These are phyloP conservation scores for Halocynthia aurantium DNA, from an alignment of 23 tunicate species.

Conservation along the genomic window DNA sequence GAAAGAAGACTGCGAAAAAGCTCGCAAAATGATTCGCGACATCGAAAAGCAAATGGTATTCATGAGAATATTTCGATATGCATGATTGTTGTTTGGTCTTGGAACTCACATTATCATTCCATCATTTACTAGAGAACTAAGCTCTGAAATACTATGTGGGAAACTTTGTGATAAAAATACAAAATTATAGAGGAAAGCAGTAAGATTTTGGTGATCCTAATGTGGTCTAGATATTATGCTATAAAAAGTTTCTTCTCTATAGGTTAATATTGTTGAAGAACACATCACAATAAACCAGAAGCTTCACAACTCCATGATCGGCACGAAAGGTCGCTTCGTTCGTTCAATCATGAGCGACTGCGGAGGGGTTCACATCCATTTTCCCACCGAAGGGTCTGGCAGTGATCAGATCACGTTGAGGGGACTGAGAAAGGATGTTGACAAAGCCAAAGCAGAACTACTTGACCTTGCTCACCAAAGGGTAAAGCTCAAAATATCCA, in stretches of 20 bases:
- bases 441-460: conserved; percentile 64
- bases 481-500: conserved; percentile 16
- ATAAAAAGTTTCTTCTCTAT: background rate
- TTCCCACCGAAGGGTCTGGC: conserved; percentile 86
- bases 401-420: conserved; percentile 82
- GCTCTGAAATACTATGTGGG: no score
- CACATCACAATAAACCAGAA: conserved; percentile 61
- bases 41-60: conserved; percentile 86
- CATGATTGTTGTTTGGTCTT: no score
- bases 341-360: conserved; percentile 85
- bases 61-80: no score
- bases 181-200: background rate
- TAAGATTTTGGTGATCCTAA: background rate
- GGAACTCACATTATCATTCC: no score
- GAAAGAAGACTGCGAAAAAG: conserved; percentile 91
- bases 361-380: conserved; percentile 90
- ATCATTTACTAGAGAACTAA: no score
- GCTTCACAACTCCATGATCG: conserved; percentile 95
- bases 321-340: conserved; percentile 73
- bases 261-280: conserved; percentile 86
- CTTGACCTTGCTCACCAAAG: conserved; percentile 71
- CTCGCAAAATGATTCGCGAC: conserved; percentile 73
- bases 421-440: conserved; percentile 72
- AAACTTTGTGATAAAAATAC: no score
- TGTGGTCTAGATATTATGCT: background rate